Evolutionary conservation across 2,888 invertebrate genomes (phyloP).

Genomic region (Cerceris rybyensis): DNA sequence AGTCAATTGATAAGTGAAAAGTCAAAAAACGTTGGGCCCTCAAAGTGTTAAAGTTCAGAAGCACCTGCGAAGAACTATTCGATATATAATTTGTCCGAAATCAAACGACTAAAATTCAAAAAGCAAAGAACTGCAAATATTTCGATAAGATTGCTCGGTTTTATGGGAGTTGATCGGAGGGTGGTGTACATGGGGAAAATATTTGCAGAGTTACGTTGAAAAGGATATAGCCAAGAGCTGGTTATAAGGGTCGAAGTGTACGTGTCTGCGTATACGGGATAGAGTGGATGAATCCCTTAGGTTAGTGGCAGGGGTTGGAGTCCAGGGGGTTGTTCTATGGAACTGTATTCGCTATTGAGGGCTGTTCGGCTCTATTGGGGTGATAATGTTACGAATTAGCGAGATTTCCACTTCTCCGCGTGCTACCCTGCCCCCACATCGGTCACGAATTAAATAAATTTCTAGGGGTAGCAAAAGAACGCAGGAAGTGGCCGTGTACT

Average conservation of each 20-base stretch:
- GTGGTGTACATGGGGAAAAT: not conserved
- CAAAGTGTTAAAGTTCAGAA: too few species aligned
- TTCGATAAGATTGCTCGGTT: too few species aligned
- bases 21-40: too few species aligned
- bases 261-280: slow-evolving; percentile 48
- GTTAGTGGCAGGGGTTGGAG: slow-evolving; percentile 71
- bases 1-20: too few species aligned
- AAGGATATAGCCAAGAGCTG: slow-evolving; percentile 56
- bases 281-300: slow-evolving; percentile 76
- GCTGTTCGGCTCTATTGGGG: slow-evolving; percentile 77
- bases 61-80: too few species aligned
- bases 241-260: slow-evolving; percentile 63
- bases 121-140: too few species aligned
- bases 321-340: slow-evolving; percentile 69
- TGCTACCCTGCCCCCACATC: slow-evolving; percentile 42
- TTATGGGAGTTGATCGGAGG: too few species aligned
- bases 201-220: slow-evolving; percentile 59
- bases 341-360: slow-evolving; percentile 74
- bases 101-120: too few species aligned
- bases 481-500: not conserved
- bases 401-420: slow-evolving; percentile 76
- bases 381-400: slow-evolving; percentile 80
- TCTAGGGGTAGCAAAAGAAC: slow-evolving; percentile 11
- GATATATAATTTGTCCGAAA: too few species aligned
- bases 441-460: slow-evolving; percentile 68